Percentiles rank a stretch among this genome's conserved stretches.
Conservation (phyloP, 2,888 invertebrate genomes). For the Taenaris catops region DNA sequence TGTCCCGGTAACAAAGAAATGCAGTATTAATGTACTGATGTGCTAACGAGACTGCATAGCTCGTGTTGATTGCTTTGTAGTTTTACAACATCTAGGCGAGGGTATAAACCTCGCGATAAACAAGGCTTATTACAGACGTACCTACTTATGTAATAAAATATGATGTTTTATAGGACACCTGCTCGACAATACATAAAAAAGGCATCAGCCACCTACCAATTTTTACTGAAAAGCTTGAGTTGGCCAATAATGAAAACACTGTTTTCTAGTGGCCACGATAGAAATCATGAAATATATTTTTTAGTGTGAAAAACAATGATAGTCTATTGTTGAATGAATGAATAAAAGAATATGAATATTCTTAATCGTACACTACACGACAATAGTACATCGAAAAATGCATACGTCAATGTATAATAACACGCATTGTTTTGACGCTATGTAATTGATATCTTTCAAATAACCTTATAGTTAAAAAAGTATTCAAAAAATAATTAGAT, state of each 20-base stretch:
- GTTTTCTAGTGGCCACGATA: slow-evolving; percentile 33
- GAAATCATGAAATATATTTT: slow-evolving; percentile 25
- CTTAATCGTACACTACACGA: too few species aligned
- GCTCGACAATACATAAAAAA: slow-evolving; percentile 31
- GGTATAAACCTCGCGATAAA: slow-evolving; percentile 24
- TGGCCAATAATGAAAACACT: slow-evolving; percentile 35
- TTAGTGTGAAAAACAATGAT: neutral
- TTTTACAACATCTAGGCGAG: slow-evolving; percentile 4
- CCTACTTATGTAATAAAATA: slow-evolving; percentile 36
- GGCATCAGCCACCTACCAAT: slow-evolving; percentile 16
- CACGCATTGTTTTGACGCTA: too few species aligned
- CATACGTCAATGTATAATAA: too few species aligned
- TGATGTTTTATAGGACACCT: slow-evolving; percentile 33
- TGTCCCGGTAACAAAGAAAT: too few species aligned
- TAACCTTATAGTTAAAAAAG: too few species aligned
- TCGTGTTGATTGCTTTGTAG: neutral
- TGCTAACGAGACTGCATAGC: too few species aligned
- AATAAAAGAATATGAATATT: too few species aligned
- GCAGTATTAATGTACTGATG: too few species aligned
- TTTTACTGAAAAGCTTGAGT: slow-evolving; percentile 44
- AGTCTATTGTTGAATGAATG: too few species aligned
- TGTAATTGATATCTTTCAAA: too few species aligned
- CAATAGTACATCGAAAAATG: too few species aligned
- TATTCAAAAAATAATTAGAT: too few species aligned
- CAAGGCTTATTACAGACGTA: slow-evolving; percentile 31